A percentile compares a stretch with the other conserved stretches of the same genome.
phyloP scores from a whole-genome alignment of 2,797 vertebrate genomes.

The Tenualosa ilisha region DNA sequence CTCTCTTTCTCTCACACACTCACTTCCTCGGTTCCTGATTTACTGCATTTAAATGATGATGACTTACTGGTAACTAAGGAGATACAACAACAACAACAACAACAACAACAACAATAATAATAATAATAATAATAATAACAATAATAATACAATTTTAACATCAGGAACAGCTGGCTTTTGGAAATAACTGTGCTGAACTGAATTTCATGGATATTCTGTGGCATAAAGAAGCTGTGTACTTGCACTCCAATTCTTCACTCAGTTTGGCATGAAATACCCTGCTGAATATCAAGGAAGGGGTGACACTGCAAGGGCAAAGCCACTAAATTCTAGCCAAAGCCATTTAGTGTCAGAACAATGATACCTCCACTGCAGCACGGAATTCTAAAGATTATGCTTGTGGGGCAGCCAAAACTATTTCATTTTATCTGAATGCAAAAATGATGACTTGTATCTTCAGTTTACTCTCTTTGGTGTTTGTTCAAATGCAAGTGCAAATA shows the following conservation, averaged over 20 bases:
- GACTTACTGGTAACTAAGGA: too few relatives aligned
- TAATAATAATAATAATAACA: too few relatives aligned
- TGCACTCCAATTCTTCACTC: not conserved
- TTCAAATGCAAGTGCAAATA: not conserved
- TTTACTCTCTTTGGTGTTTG: not conserved
- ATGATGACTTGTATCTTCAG: not conserved
- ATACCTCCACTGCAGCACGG: not conserved
- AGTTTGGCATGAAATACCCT: not conserved
- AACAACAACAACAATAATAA: too few relatives aligned
- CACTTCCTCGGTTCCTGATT: too few relatives aligned
- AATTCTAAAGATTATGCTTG: conserved; percentile 2
- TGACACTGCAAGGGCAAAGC: conserved; percentile 13
- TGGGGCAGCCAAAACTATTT: not conserved
- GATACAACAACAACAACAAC: too few relatives aligned
- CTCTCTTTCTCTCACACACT: too few relatives aligned
- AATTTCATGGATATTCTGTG: too few relatives aligned
- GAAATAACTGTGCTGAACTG: too few relatives aligned
- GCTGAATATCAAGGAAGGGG: not conserved
- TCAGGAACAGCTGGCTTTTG: too few relatives aligned
- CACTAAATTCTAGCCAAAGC: conserved; percentile 8
- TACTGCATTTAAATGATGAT: too few relatives aligned
- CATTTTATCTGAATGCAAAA: not conserved
- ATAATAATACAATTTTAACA: too few relatives aligned
- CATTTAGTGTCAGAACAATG: conserved; percentile 4
- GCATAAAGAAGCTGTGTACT: not conserved